These are phyloP conservation scores for Jordanella pulchra DNA, from an alignment of 2,797 vertebrate species.

Conservation along the genomic window DNA sequence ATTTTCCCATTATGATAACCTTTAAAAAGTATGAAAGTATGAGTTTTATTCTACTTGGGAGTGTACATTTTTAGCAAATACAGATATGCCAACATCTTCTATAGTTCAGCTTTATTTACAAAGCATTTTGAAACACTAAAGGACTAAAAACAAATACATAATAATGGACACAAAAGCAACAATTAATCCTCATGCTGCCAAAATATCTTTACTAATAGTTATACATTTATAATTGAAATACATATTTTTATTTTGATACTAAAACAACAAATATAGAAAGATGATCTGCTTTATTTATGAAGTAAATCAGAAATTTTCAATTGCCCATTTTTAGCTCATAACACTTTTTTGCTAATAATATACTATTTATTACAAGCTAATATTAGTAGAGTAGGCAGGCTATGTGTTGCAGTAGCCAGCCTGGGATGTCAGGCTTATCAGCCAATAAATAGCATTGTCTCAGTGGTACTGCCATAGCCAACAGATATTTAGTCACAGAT, in stretches of 20 bases:
- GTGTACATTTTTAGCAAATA: background rate
- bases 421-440: background rate
- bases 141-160: background rate
- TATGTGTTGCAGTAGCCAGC: background rate
- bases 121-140: background rate
- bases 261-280: background rate
- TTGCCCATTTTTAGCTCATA: background rate
- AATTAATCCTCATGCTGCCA: background rate
- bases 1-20: background rate
- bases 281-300: background rate
- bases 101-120: background rate
- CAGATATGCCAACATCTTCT: too few relatives aligned
- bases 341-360: background rate
- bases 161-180: background rate
- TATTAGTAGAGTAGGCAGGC: background rate
- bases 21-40: background rate
- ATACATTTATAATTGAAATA: background rate
- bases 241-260: background rate
- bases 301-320: background rate
- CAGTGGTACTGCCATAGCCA: background rate
- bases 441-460: background rate
- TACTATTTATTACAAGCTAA: background rate
- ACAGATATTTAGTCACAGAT: background rate
- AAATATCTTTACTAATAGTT: background rate
- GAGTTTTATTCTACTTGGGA: background rate